Evolutionary conservation across 2,888 invertebrate species (phyloP).

Genomic region (Melanchra persicariae): DNA sequence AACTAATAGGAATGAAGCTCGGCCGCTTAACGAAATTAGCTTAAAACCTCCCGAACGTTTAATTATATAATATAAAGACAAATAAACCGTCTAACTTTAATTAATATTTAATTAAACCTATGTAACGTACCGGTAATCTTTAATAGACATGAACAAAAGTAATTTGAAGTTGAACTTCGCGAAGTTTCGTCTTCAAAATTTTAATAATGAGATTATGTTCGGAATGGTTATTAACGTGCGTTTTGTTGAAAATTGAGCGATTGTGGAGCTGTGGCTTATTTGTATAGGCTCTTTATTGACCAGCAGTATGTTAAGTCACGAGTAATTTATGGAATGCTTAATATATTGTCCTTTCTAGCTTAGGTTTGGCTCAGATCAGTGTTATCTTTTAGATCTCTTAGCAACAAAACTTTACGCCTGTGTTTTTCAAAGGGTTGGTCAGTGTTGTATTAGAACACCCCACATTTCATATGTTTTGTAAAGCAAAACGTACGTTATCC

Average conservation of each 20-base stretch:
- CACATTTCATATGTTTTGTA: too few relatives aligned
- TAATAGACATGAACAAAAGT: slow-evolving; percentile 30
- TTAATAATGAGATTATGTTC: slow-evolving; percentile 36
- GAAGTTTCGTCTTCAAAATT: slow-evolving; percentile 24
- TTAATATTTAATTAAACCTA: slow-evolving; percentile 56
- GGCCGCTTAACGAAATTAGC: slow-evolving; percentile 53
- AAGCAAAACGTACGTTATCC: too few relatives aligned
- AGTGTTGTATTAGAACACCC: neutral
- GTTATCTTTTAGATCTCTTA: neutral
- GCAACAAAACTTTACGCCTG: neutral
- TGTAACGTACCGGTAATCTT: slow-evolving; percentile 43
- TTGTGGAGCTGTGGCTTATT: neutral
- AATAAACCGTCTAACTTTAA: slow-evolving; percentile 50
- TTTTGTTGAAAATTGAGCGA: slow-evolving; percentile 9
- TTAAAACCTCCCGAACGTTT: slow-evolving; percentile 34
- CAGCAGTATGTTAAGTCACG: neutral
- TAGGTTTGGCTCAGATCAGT: neutral
- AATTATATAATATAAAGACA: slow-evolving; percentile 47
- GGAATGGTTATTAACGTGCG: slow-evolving; percentile 2
- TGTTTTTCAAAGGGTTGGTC: neutral
- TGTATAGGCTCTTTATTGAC: slow-evolving; percentile 4
- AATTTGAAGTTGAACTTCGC: slow-evolving; percentile 43
- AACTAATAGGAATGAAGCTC: slow-evolving; percentile 53
- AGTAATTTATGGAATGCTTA: slow-evolving; percentile 37
- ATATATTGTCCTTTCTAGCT: neutral